Percentiles rank a stretch among this genome's conserved stretches.
Evolutionary conservation across 2,888 invertebrate species (phyloP).

Genomic region (Achlya flavicornis): DNA sequence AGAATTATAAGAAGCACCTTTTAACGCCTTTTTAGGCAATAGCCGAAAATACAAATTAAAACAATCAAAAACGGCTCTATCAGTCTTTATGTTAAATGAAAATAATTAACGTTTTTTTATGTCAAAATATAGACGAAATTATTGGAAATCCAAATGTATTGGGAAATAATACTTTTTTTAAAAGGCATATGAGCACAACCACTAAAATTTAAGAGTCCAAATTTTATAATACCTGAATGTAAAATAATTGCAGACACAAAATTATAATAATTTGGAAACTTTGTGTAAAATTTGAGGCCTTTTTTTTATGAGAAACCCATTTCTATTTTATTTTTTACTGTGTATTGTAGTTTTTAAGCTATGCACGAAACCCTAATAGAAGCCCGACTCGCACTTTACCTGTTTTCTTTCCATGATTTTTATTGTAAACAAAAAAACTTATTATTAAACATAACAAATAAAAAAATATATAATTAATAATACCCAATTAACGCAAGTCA

Average conservation of each 20-base stretch:
- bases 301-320: no score
- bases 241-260: not conserved
- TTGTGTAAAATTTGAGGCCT: no score
- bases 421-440: no score
- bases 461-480: not conserved
- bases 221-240: not conserved
- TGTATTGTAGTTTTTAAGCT: no score
- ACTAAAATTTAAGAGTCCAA: not conserved
- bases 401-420: no score
- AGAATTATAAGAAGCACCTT: not conserved
- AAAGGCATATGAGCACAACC: not conserved
- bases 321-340: no score
- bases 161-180: not conserved
- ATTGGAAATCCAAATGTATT: not conserved
- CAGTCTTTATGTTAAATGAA: not conserved
- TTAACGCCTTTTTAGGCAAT: not conserved
- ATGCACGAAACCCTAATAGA: no score
- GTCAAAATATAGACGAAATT: not conserved
- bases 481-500: not conserved
- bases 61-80: not conserved
- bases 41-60: not conserved
- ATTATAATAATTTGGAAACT: no score
- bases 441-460: not conserved
- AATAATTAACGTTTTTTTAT: not conserved
- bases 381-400: no score